Conservation (phyloP, 2,113 vertebrate species). For the Urocitellus parryii region DNA sequence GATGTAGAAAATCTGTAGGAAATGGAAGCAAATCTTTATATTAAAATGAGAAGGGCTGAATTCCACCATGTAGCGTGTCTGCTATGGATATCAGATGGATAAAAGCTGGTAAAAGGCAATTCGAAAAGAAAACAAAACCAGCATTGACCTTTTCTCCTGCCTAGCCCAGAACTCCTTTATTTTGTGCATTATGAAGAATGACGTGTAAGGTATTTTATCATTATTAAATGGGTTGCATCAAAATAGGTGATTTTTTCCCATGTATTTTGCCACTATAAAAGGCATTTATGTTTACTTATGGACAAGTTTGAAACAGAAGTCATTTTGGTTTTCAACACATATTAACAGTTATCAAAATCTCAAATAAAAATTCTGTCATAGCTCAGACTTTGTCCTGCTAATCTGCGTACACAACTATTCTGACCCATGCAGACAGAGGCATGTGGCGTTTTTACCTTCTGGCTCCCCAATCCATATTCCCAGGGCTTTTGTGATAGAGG, state of each 20-base stretch:
- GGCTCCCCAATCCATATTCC: slow-evolving; percentile 73
- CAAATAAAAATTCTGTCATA: slow-evolving; percentile 89
- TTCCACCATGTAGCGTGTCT: slow-evolving; percentile 87
- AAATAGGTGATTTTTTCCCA: slow-evolving; percentile 87
- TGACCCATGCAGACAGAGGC: slow-evolving; percentile 75
- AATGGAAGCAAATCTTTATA: slow-evolving; percentile 84
- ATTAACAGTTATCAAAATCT: slow-evolving; percentile 91
- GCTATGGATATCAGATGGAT: slow-evolving; percentile 81
- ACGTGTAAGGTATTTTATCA: slow-evolving; percentile 84
- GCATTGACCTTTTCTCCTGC: slow-evolving; percentile 86
- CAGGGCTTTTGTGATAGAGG: slow-evolving; percentile 66
- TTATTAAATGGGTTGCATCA: slow-evolving; percentile 89
- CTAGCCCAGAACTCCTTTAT: slow-evolving; percentile 86
- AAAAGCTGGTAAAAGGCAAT: slow-evolving; percentile 86
- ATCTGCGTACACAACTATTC: slow-evolving; percentile 80
- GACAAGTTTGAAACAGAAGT: slow-evolving; percentile 91
- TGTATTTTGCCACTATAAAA: slow-evolving; percentile 89
- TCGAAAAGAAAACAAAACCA: slow-evolving; percentile 88
- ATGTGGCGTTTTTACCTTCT: slow-evolving; percentile 78
- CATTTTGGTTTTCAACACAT: slow-evolving; percentile 90
- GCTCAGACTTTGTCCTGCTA: slow-evolving; percentile 87
- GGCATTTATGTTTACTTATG: slow-evolving; percentile 87
- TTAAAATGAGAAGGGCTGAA: slow-evolving; percentile 87
- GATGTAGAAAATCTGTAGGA: slow-evolving; percentile 78
- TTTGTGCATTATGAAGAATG: slow-evolving; percentile 86